Evolutionary conservation across 2,888 invertebrate species (phyloP), one percentile per base, ranked within the genome.

Genomic region (Ormyrus nitidulus): DNA sequence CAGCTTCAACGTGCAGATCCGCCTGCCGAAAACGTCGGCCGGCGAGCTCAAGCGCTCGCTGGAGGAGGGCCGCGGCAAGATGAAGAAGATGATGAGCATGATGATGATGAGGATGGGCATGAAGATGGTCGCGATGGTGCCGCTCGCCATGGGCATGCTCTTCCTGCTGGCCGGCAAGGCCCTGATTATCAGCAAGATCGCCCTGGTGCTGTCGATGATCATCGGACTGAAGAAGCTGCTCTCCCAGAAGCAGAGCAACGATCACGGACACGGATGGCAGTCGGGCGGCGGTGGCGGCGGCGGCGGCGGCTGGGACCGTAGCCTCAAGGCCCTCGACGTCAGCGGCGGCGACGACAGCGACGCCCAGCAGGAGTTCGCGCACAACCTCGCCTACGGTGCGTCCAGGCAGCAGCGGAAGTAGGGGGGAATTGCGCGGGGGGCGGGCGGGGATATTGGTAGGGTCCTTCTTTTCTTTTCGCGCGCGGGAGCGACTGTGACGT

Each of bases 51-150:
- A 94, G 84, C 92, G 94, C 19, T 94, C 94, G 59, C 91, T 95
- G 65, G 96, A 95, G 90, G 96, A 96, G 93, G 96, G 95, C 85
- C 94, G 96, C 83, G 95, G 95, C 3, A 95, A 96, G 91, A 96
- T 96, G 95, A 96, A 96, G 92, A 96, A 96, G 86, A 96, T 96
- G 95, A 96, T 96, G 96, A 94, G 95, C 54, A 96, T 95, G 93
- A 95, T 97, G 95, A 95, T 96, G 94, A 96, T 96, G 95, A 96
- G 96, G 6, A 93, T 95, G 83, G 95, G 94, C 5, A 96, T 96
- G 93, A 96, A 96, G 91, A 94, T 96, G 94, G 94, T 95, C 34
- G 95, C 95, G 3, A 91, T 96, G 92, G 93, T 96, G 48, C 96
- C 96, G 0, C 88, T 96, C 4, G 96, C 95, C 7, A 95, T 96